Evolutionary conservation across 2,113 vertebrate species (phyloP).

Genomic region (Columbina picui): DNA sequence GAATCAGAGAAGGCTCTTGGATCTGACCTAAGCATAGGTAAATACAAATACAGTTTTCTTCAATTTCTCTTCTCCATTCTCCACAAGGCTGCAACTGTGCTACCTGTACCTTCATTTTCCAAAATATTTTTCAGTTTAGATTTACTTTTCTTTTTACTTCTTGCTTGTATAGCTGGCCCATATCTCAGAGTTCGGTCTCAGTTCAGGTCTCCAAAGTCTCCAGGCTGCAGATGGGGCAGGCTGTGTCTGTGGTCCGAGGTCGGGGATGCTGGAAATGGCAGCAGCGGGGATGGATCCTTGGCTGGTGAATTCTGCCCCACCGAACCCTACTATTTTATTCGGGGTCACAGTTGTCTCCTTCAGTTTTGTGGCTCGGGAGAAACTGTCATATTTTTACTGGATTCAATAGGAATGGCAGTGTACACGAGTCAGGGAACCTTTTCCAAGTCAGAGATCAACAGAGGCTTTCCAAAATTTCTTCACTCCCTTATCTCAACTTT

Average conservation of each 20-base stretch:
- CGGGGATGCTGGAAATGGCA: background rate
- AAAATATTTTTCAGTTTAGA: background rate
- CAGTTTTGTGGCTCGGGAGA: background rate
- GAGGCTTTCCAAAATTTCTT: background rate
- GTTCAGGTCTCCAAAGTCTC: background rate
- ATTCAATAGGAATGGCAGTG: background rate
- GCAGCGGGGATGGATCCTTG: background rate
- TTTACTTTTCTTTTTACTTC: background rate
- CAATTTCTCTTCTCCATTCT: background rate
- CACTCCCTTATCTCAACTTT: background rate
- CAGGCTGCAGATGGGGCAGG: background rate
- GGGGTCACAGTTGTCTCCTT: background rate
- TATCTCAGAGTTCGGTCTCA: background rate
- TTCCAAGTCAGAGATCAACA: background rate
- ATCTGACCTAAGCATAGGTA: background rate
- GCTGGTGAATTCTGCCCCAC: background rate
- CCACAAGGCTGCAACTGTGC: background rate
- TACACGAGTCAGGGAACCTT: fast-evolving
- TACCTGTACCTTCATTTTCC: background rate
- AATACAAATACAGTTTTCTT: background rate
- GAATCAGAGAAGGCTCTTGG: background rate
- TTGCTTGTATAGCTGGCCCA: background rate
- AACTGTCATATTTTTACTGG: background rate
- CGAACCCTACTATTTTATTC: background rate
- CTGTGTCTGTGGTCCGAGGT: background rate